Conservation (phyloP, 2,797 vertebrate genomes). For the Hippocampus kuda region DNA sequence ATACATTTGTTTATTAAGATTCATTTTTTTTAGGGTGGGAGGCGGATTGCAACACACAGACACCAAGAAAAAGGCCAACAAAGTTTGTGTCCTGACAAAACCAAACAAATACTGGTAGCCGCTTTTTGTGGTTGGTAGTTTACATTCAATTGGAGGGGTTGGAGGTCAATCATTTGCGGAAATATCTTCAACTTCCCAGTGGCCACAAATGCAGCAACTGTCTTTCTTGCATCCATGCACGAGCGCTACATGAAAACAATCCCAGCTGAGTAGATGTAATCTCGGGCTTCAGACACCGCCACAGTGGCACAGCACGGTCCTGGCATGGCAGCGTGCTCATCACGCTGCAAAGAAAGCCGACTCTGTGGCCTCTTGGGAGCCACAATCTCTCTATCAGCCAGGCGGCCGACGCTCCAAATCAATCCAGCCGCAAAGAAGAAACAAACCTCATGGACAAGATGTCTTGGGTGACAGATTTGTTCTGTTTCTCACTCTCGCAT, state of each 20-base stretch:
- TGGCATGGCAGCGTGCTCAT: slow-evolving; percentile 26
- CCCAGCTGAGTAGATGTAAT: slow-evolving; percentile 49
- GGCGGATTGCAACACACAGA: no score
- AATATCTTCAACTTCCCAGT: slow-evolving; percentile 21
- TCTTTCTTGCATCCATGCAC: slow-evolving; percentile 39
- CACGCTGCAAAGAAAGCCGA: slow-evolving; percentile 31
- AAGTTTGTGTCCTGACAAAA: background rate
- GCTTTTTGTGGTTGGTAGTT: background rate
- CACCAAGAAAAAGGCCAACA: background rate
- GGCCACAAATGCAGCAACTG: slow-evolving; percentile 10
- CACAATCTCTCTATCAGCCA: slow-evolving; percentile 53
- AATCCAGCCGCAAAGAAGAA: slow-evolving; percentile 50
- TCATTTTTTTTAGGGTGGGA: no score
- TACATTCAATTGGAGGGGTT: background rate
- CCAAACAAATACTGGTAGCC: background rate
- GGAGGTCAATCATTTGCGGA: background rate
- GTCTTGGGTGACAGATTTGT: slow-evolving; percentile 57
- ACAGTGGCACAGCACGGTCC: slow-evolving; percentile 36
- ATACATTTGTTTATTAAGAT: no score
- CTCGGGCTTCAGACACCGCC: slow-evolving; percentile 43
- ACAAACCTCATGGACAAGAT: slow-evolving; percentile 45
- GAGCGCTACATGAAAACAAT: slow-evolving; percentile 43
- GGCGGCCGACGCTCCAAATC: slow-evolving; percentile 49
- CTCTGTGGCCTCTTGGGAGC: slow-evolving; percentile 40
- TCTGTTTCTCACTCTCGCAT: slow-evolving; percentile 56